A percentile compares a stretch with the other conserved stretches of the same genome.
phyloP scores from a whole-genome alignment of 2,797 vertebrate genomes.

The Heteromormyrus szaboi region DNA sequence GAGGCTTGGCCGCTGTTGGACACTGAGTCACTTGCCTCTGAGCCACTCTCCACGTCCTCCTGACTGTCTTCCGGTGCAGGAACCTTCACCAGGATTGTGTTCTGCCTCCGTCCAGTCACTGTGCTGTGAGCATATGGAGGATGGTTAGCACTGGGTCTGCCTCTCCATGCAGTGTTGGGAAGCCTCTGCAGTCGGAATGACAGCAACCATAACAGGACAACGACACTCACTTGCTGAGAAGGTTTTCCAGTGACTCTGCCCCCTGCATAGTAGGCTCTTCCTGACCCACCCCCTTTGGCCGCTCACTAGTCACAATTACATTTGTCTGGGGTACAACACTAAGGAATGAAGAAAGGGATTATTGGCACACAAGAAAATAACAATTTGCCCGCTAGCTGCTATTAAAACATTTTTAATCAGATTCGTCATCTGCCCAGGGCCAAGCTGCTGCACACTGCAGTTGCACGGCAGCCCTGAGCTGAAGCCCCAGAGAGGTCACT shows the following conservation, averaged over 20 bases:
- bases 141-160: background rate
- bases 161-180: background rate
- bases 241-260: constrained; percentile 82
- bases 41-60: constrained; percentile 91
- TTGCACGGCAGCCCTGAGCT: background rate
- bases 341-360: constrained; percentile 24
- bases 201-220: background rate
- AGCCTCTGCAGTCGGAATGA: background rate
- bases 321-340: constrained; percentile 97
- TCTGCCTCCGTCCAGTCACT: constrained; percentile 80
- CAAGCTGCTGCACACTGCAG: background rate
- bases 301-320: constrained; percentile 90
- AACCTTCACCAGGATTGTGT: constrained; percentile 95
- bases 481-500: background rate
- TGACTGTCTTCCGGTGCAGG: constrained; percentile 86
- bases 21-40: constrained; percentile 88
- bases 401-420: background rate
- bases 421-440: background rate
- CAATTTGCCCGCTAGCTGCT: background rate
- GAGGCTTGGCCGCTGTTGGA: constrained; percentile 79
- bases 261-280: constrained; percentile 74
- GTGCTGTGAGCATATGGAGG: constrained; percentile 56
- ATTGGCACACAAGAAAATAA: background rate
- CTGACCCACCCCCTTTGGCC: constrained; percentile 68
- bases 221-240: constrained; percentile 87